Conservation (phyloP, 2,797 vertebrate genomes). For the Anas georgica region DNA sequence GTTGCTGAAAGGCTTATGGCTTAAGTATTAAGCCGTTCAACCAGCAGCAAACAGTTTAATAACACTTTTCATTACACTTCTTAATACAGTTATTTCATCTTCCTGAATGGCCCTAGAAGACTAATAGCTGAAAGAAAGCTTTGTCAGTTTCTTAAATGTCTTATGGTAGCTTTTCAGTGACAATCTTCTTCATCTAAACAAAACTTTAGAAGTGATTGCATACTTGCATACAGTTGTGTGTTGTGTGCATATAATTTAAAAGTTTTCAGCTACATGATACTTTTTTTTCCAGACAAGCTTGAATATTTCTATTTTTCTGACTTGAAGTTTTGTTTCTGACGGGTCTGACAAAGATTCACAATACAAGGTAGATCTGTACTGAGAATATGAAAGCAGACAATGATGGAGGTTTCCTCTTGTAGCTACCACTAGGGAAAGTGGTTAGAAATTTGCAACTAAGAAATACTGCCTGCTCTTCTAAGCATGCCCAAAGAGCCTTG, state of each 20-base stretch:
- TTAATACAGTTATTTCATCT: not conserved
- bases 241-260: not conserved
- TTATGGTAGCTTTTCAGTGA: not conserved
- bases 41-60: not conserved
- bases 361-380: not conserved
- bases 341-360: not conserved
- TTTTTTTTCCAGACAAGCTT: not conserved
- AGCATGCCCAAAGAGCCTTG: constrained; percentile 31
- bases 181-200: not conserved
- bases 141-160: not conserved
- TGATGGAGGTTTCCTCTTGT: not conserved
- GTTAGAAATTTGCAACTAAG: constrained; percentile 47
- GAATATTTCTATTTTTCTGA: not conserved
- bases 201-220: not conserved
- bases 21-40: constrained; percentile 3
- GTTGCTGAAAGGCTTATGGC: not conserved
- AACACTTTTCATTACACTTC: not conserved
- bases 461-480: constrained; percentile 37
- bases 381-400: constrained; percentile 1
- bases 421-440: constrained; percentile 28
- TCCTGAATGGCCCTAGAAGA: not conserved
- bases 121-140: not conserved
- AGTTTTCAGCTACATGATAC: not conserved
- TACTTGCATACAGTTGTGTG: not conserved
- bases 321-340: not conserved